Base-by-base conservation (phyloP, 2,113 vertebrate species). In the Pteronura brasiliensis region DNA sequence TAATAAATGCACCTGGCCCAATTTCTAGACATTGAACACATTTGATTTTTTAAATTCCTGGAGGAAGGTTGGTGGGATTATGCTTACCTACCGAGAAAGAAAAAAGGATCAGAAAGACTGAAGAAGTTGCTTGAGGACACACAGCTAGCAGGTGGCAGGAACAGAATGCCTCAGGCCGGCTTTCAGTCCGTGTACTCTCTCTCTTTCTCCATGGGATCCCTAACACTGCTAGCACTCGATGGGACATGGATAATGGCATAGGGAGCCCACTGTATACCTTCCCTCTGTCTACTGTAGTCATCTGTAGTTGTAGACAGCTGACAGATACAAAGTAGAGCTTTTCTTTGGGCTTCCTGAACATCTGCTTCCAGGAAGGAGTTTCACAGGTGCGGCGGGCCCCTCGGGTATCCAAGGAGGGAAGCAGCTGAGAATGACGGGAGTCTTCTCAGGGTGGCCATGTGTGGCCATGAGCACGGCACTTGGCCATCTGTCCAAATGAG, bases 11-110 rank as follows among this genome's bases (percentile, higher is more conserved):
- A 6, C 25, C 18, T 36, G 15, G 34, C 20, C 27, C 9, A 5
- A 34, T 65, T 93, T 90, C 17, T 65, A 71, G 65, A 59, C 23
- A 87, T 34, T 80, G 91, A 31, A 71, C 17, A 67, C 25, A 79
- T 29, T 74, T 76, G 44, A 69, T 44, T 81, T 94, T 93, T 96
- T 42, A 44, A 81, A 93, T 91, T 93, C 42, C 49, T 55, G 9
- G 15, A 92, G 69, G 14, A 93, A 23, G 13, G 29, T 4, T 44
- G 55, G 72, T 20, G 15, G 65, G 47, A 69, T 49, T 49, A 93
- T 12, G 79, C 34, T 63, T 42, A 93, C 9, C n/a, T 11, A 59
- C 23, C 63, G 44, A 92, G 71, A 39, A 91, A 80, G 49, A 59
- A 55, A 18, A 31, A 83, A 93, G 44, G 52, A n/a, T 72, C 89